These are phyloP conservation scores for Dinoponera quadriceps DNA, from an alignment of 1,140 invertebrate genomes.

Conservation along the genomic window DNA sequence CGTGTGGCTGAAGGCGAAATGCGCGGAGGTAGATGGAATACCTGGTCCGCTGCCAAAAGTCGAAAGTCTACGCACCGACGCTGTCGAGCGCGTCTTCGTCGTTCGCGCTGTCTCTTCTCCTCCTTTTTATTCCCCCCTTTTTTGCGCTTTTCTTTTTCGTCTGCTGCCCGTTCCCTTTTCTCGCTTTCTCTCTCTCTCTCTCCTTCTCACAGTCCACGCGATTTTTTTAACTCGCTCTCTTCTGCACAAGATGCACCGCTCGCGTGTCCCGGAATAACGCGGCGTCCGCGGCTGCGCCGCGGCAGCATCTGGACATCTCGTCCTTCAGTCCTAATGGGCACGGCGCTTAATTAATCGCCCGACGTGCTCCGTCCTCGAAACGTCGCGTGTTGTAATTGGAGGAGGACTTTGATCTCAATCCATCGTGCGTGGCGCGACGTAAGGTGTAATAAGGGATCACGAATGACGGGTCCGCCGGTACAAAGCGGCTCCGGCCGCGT, in stretches of 20 bases:
- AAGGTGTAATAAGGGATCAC: not conserved
- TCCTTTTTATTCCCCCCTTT: not conserved
- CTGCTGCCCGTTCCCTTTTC: not conserved
- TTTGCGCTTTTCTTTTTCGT: slow-evolving; percentile 23
- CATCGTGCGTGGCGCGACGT: slow-evolving; percentile 1
- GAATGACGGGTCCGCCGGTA: not conserved
- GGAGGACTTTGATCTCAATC: slow-evolving; percentile 1
- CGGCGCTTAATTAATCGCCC: slow-evolving; percentile 51
- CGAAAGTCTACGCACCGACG: slow-evolving; percentile 72
- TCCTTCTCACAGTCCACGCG: slow-evolving; percentile 44
- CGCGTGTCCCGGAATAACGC: slow-evolving; percentile 58
- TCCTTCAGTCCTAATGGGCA: slow-evolving; percentile 43
- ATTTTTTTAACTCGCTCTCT: slow-evolving; percentile 27
- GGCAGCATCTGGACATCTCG: slow-evolving; percentile 18
- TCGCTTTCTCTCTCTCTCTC: slow-evolving; percentile 28
- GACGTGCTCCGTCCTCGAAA: not conserved
- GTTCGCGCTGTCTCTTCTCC: slow-evolving; percentile 54
- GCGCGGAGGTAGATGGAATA: slow-evolving; percentile 79
- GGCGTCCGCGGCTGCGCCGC: slow-evolving; percentile 1
- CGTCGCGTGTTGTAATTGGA: slow-evolving; percentile 7
- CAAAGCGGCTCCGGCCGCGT: not conserved
- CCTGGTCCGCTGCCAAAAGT: slow-evolving; percentile 81
- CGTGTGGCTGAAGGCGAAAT: slow-evolving; percentile 81
- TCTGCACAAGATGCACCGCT: slow-evolving; percentile 61
- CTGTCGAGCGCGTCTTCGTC: slow-evolving; percentile 74